phyloP scores from a whole-genome alignment of 2,113 vertebrate genomes.

The Myanophis thanlyinensis region DNA sequence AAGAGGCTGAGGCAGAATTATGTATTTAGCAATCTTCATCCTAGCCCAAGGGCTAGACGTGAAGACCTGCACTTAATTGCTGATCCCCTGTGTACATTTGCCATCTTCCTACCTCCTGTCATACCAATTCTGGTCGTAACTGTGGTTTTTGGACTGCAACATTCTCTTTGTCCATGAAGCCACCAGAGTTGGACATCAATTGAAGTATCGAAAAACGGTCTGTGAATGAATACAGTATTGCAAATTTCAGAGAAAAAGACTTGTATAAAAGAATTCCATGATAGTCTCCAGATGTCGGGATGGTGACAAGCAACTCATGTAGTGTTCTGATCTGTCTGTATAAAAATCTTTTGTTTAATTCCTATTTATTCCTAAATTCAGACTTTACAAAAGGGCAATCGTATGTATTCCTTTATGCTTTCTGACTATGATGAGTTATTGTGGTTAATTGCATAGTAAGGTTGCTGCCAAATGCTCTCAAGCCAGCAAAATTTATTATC shows the following conservation, averaged over 20 bases:
- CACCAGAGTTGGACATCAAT: not conserved
- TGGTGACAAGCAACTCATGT: not conserved
- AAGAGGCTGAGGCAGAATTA: not conserved
- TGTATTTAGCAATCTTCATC: not conserved
- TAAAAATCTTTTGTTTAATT: not conserved
- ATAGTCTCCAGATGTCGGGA: not conserved
- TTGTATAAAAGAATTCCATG: not conserved
- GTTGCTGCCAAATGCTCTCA: constrained; percentile 5
- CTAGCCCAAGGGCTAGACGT: not conserved
- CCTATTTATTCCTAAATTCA: constrained; percentile 9
- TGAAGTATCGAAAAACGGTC: not conserved
- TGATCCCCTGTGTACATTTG: not conserved
- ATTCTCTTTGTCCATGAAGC: not conserved
- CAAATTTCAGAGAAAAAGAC: not conserved
- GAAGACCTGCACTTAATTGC: not conserved
- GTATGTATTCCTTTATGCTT: not conserved
- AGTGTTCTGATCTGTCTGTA: not conserved
- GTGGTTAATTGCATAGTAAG: not conserved
- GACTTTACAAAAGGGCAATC: not conserved
- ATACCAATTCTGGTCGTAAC: not conserved
- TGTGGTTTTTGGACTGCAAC: not conserved
- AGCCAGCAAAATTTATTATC: not conserved
- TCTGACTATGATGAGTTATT: not conserved
- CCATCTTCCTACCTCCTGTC: not conserved
- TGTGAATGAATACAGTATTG: not conserved